These are phyloP conservation scores for Amorpha juglandis DNA, from an alignment of 2,888 invertebrate species.

Conservation along the genomic window DNA sequence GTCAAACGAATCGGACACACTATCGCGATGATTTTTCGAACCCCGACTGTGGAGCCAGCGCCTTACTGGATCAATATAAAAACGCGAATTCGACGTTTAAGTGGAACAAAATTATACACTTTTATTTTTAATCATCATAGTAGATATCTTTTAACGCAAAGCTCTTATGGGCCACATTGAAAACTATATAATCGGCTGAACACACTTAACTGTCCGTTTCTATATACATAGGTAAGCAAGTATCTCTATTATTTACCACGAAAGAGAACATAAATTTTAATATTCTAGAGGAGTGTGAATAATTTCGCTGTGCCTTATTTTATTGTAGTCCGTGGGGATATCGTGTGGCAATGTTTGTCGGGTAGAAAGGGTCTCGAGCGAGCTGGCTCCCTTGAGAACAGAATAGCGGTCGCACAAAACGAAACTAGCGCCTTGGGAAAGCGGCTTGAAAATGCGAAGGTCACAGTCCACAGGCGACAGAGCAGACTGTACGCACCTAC, in stretches of 20 bases:
- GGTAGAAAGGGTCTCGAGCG: slow-evolving; percentile 62
- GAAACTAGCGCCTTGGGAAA: slow-evolving; percentile 64
- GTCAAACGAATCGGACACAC: too few relatives aligned
- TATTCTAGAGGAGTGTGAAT: slow-evolving; percentile 56
- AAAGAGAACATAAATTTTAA: slow-evolving; percentile 52
- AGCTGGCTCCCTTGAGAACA: slow-evolving; percentile 64
- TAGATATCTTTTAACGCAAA: too few relatives aligned
- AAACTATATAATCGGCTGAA: too few relatives aligned
- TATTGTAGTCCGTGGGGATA: slow-evolving; percentile 61
- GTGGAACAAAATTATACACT: too few relatives aligned
- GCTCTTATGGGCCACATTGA: too few relatives aligned
- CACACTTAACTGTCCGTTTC: too few relatives aligned
- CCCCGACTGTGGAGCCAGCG: too few relatives aligned
- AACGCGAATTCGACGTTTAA: too few relatives aligned
- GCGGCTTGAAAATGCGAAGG: slow-evolving; percentile 73
- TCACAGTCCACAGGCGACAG: slow-evolving; percentile 61
- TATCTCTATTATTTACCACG: slow-evolving; percentile 34
- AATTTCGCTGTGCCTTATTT: slow-evolving; percentile 56
- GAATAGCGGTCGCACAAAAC: slow-evolving; percentile 65
- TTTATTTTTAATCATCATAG: too few relatives aligned
- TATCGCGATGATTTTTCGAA: too few relatives aligned
- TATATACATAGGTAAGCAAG: neutral
- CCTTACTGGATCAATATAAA: too few relatives aligned
- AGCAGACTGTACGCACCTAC: slow-evolving; percentile 72
- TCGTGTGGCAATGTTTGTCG: slow-evolving; percentile 66